Percentiles rank a stretch among this genome's conserved stretches.
Evolutionary conservation across 1,140 invertebrate genomes (phyloP).

Genomic region (Fopius arisanus): DNA sequence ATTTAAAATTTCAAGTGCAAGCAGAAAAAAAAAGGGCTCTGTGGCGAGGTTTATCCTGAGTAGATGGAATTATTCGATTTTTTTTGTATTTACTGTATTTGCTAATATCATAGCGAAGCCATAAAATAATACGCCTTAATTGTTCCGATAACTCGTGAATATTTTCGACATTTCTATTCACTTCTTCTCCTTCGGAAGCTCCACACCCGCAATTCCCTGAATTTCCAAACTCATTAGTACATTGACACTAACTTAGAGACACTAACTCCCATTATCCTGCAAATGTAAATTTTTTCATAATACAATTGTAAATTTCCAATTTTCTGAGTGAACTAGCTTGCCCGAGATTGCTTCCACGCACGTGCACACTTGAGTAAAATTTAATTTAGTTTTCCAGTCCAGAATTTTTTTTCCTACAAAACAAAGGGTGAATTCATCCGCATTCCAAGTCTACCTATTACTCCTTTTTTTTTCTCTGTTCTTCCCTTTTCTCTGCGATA

Average conservation of each 20-base stretch:
- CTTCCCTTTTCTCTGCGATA: conserved; percentile 7
- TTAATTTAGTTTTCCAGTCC: conserved; percentile 21
- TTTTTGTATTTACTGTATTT: no score
- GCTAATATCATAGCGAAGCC: no score
- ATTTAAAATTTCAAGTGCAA: no score
- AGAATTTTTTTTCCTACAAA: conserved; percentile 6
- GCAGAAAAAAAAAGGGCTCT: no score
- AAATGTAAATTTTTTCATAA: background rate
- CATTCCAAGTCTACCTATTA: conserved; percentile 13
- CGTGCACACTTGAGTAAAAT: conserved; percentile 22
- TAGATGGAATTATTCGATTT: no score
- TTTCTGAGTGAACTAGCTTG: conserved; percentile 9
- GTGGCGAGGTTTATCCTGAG: no score
- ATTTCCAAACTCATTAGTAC: background rate
- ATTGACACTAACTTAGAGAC: background rate
- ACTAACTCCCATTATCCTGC: background rate
- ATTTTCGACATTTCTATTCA: no score
- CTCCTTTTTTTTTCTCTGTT: background rate
- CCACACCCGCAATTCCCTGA: no score
- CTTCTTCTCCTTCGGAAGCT: no score
- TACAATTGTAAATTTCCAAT: conserved; percentile 1
- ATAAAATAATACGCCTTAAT: no score
- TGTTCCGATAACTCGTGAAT: no score
- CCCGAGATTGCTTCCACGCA: background rate
- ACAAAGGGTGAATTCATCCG: conserved; percentile 17